Conservation (phyloP, 2,797 vertebrate species). For the Coregonus sp. region DNA sequence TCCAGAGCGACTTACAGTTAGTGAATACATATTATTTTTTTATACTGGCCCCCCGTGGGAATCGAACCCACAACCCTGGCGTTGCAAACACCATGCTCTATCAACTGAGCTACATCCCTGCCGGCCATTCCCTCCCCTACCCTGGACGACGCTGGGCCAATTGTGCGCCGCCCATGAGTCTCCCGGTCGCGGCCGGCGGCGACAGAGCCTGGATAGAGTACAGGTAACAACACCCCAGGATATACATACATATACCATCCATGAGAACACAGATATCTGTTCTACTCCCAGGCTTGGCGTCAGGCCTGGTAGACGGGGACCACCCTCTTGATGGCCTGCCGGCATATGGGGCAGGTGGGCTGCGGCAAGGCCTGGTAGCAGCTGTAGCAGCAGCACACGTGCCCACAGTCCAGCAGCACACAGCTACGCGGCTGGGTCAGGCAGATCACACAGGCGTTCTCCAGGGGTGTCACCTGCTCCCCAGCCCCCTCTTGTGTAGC, state of each 20-base stretch:
- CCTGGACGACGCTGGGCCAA: too few species aligned
- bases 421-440: constrained; percentile 78
- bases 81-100: too few species aligned
- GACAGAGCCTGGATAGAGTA: not conserved
- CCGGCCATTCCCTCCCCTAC: too few species aligned
- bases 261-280: not conserved
- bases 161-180: too few species aligned
- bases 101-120: too few species aligned
- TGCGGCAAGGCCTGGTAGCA: constrained; percentile 82
- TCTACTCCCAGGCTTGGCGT: constrained; percentile 21
- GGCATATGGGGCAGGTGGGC: constrained; percentile 82
- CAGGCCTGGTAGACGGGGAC: constrained; percentile 81
- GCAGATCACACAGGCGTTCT: constrained; percentile 82
- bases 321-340: constrained; percentile 77
- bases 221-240: not conserved
- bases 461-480: not conserved
- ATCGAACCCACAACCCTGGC: too few species aligned
- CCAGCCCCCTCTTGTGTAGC: constrained; percentile 11
- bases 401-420: constrained; percentile 83
- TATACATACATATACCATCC: not conserved
- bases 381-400: constrained; percentile 85
- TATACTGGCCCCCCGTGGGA: too few species aligned
- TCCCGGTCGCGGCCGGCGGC: too few species aligned
- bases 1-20: too few species aligned
- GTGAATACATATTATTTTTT: too few species aligned